Base-by-base conservation (phyloP, 1,140 invertebrate genomes). In the Apis cerana region DNA sequence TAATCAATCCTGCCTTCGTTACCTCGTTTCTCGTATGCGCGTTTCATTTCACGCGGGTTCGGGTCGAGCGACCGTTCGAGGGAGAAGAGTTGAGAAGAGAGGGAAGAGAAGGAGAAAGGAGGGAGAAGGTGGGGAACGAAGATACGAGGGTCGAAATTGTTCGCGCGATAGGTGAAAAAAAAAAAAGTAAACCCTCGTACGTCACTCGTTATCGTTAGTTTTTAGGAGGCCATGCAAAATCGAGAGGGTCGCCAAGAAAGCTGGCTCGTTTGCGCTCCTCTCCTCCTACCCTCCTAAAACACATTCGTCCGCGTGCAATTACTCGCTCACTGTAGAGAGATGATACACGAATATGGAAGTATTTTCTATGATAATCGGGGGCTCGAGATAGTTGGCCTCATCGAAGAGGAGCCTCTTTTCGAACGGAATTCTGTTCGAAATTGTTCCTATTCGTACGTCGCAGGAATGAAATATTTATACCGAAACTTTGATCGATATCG, bases 181-280 rank as follows among this genome's bases (percentile, higher is more conserved):
- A 33, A 33, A 33, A 27, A 80, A 72, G 72, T 64, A 56, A 72
- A 8, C 21, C 15, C 78, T 75, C 80, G 74, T 82, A 69, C 65
- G 80, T 82, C 74, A 82, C 64, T 76, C 74, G 80, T 82, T 82
- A 82, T 82, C 80, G 74, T 82, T 70, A 62, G 50, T 70, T 82
- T 27, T 82, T 82, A 77, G 80, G 80, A 52, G 75, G 75, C 69
- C 69, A 33, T 62, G 80, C 50, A 76, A 82, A 82, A 82, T 68
- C 80, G 74, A 33, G 80, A 76, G 48, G 62, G 50, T 69, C 74
- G 80, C 74, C 80, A 82, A 82, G 80, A 33, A 77, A 82, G 65
- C 80, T 82, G 65, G 21, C 71, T 75, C 71, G 80, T 76, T 82
- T 81, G 50, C 48, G 64, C 61, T 59, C 54, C 12, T 4, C 54